Percentiles rank a stretch among this genome's conserved stretches.
These are phyloP conservation scores for Priocnemis perturbator DNA, from an alignment of 2,888 invertebrate species.

Conservation along the genomic window DNA sequence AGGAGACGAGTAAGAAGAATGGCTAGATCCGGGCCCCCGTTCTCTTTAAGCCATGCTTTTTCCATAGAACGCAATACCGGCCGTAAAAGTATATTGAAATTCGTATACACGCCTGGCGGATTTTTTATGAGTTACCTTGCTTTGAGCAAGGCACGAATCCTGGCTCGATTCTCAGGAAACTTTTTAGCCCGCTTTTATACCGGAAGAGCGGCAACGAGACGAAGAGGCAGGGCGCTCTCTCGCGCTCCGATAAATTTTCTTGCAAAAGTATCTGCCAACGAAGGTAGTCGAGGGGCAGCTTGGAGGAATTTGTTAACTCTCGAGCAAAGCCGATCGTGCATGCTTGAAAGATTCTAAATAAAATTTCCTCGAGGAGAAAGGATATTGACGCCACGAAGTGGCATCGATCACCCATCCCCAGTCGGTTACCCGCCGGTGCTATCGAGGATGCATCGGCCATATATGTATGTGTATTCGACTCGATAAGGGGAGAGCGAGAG, in stretches of 20 bases:
- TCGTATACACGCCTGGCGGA: constrained; percentile 24
- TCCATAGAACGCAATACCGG: constrained; percentile 16
- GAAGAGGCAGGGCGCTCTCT: not conserved
- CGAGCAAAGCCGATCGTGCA: not conserved
- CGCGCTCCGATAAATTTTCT: not conserved
- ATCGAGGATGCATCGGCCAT: not conserved
- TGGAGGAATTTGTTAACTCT: not conserved
- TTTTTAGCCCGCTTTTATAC: not conserved
- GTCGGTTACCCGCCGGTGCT: too few species aligned
- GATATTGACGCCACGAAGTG: constrained; percentile 8
- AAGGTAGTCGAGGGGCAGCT: not conserved
- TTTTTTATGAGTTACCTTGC: constrained; percentile 27
- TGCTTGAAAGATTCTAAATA: not conserved
- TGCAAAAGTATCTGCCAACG: too few species aligned
- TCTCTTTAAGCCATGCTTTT: too few species aligned
- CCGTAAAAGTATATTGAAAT: constrained; percentile 28
- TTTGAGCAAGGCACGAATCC: not conserved
- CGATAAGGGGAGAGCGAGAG: not conserved
- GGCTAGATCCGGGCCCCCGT: too few species aligned
- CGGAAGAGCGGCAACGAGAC: not conserved
- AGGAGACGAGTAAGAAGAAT: too few species aligned
- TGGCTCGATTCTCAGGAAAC: not conserved
- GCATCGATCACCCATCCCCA: not conserved
- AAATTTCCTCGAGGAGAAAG: constrained; percentile 13
- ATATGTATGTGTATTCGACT: too few species aligned